Percentiles rank a stretch among this genome's conserved stretches.
phyloP scores from a whole-genome alignment of 2,797 vertebrate genomes.

The Benthosema pterotum region DNA sequence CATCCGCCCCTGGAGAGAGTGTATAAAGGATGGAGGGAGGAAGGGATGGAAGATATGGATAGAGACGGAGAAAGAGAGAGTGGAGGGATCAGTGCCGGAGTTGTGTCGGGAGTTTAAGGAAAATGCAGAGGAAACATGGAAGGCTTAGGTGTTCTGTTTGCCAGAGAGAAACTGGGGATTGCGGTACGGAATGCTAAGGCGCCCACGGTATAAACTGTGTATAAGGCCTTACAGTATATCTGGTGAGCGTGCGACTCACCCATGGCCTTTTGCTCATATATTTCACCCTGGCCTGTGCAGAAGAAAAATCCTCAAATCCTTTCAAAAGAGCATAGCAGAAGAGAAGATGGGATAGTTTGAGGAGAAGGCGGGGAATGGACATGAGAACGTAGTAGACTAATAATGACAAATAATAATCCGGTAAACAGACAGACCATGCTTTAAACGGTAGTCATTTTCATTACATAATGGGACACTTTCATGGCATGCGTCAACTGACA shows the following conservation, averaged over 20 bases:
- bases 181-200: neutral
- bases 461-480: too few species aligned
- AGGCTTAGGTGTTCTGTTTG: neutral
- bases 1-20: too few species aligned
- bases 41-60: neutral
- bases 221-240: too few species aligned
- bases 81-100: constrained; percentile 22
- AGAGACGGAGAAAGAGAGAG: constrained; percentile 8
- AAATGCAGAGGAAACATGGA: constrained; percentile 11
- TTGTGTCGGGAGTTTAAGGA: neutral
- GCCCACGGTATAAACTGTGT: too few species aligned
- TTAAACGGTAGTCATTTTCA: too few species aligned
- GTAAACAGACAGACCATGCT: too few species aligned
- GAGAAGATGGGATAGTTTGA: neutral
- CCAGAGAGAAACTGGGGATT: constrained; percentile 31
- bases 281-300: too few species aligned
- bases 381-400: neutral
- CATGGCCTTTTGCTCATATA: too few species aligned
- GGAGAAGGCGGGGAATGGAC: neutral
- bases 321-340: constrained; percentile 8
- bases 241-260: too few species aligned
- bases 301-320: too few species aligned
- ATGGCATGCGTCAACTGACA: too few species aligned
- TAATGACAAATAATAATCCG: constrained; percentile 5
- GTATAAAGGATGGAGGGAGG: constrained; percentile 1